Evolutionary conservation across 2,797 vertebrate genomes (phyloP).

Genomic region (Alauda arvensis): DNA sequence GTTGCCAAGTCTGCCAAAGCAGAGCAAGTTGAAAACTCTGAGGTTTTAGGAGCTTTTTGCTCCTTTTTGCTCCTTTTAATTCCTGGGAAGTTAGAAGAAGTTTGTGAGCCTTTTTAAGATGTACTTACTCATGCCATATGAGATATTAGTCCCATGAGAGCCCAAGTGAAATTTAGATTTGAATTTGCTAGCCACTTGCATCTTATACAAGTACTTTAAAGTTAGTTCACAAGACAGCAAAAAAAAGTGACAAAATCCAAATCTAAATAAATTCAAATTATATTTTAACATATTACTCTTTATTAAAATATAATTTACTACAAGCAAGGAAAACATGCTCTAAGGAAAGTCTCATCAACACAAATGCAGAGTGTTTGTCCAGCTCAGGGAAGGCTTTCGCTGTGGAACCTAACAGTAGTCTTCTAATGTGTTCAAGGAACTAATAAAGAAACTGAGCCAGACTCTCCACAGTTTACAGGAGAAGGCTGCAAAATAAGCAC

Average conservation of each 20-base stretch:
- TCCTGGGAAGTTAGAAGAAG: not conserved
- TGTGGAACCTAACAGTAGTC: not conserved
- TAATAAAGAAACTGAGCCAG: not conserved
- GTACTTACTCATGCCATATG: not conserved
- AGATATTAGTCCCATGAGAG: not conserved
- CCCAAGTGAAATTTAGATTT: not conserved
- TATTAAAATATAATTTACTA: not conserved
- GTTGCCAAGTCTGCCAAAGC: no score
- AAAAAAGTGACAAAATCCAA: not conserved
- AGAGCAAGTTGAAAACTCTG: not conserved
- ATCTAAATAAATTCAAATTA: not conserved
- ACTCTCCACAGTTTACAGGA: not conserved
- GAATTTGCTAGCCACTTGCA: not conserved
- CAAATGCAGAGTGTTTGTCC: not conserved
- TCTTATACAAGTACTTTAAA: not conserved
- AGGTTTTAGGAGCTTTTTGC: not conserved
- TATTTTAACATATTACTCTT: not conserved
- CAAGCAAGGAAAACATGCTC: not conserved
- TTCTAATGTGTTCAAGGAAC: not conserved
- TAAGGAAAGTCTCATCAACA: not conserved
- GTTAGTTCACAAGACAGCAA: not conserved
- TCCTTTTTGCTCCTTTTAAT: not conserved
- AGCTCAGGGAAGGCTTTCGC: not conserved
- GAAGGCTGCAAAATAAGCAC: not conserved
- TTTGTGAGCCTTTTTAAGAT: not conserved